These are phyloP conservation scores for Morbakka virulenta DNA, from an alignment of 30 jellyfish, hydroid and myxozoan genomes.

Conservation along the genomic window DNA sequence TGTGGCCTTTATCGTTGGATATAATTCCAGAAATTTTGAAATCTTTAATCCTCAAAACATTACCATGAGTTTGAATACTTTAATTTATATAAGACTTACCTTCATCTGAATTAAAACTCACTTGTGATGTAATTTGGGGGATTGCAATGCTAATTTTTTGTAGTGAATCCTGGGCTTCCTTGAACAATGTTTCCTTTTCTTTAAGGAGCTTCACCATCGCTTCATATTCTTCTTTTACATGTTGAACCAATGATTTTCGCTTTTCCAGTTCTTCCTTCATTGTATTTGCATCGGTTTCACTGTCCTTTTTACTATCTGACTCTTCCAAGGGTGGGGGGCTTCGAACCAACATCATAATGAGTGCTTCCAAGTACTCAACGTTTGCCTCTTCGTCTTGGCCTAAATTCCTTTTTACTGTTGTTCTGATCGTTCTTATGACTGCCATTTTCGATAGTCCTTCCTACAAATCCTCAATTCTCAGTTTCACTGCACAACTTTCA, in stretches of 20 bases:
- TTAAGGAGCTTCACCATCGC: conserved; percentile 4
- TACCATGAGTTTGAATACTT: not conserved
- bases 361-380: not conserved
- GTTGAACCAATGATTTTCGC: not conserved
- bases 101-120: too few species aligned
- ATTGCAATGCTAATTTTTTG: conserved; percentile 4
- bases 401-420: conserved; percentile 1
- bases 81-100: conserved; percentile 6
- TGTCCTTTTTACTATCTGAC: not conserved
- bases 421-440: conserved; percentile 11
- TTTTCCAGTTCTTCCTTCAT: conserved; percentile 4
- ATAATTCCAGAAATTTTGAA: conserved; percentile 29
- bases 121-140: not conserved
- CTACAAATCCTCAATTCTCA: conserved; percentile 6
- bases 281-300: conserved; percentile 24
- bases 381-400: conserved; percentile 5
- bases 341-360: not conserved
- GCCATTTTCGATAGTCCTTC: conserved; percentile 24
- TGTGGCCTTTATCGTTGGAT: conserved; percentile 25
- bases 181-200: conserved; percentile 2
- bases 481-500: conserved; percentile 10
- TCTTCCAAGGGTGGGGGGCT: conserved; percentile 22
- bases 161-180: not conserved
- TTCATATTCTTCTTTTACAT: too few species aligned
- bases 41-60: conserved; percentile 26